These are phyloP conservation scores for Lathronympha strigana DNA, from an alignment of 2,888 invertebrate genomes.

Conservation along the genomic window DNA sequence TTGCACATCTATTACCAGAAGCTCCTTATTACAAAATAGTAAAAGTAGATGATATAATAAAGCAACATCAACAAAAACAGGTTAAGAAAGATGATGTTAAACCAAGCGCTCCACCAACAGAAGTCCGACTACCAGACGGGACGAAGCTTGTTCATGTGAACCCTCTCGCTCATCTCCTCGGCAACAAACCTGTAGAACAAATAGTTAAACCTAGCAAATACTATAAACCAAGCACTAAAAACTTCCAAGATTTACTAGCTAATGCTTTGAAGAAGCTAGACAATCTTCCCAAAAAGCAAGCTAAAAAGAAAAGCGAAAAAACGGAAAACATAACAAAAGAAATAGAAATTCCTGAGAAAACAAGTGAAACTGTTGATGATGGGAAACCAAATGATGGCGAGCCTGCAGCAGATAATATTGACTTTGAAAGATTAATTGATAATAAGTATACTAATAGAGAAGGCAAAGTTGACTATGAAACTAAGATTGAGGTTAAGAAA, in stretches of 20 bases:
- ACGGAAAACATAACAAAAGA: neutral
- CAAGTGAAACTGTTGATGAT: neutral
- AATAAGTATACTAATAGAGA: neutral
- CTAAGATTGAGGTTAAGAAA: too few relatives aligned
- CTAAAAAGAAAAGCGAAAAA: conserved; percentile 27
- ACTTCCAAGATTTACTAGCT: conserved; percentile 60
- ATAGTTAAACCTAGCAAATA: conserved; percentile 56
- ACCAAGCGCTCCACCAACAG: neutral
- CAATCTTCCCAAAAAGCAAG: conserved; percentile 38
- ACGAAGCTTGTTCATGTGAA: conserved; percentile 67
- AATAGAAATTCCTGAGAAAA: neutral
- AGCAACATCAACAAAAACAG: neutral
- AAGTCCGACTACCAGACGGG: conserved; percentile 60
- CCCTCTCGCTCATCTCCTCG: conserved; percentile 69
- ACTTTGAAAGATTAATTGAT: neutral
- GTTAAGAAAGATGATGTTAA: neutral
- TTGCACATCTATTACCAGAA: conserved; percentile 65
- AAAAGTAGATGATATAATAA: conserved; percentile 59
- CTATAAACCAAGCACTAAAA: conserved; percentile 56
- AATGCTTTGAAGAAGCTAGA: conserved; percentile 61
- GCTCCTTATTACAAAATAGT: conserved; percentile 75
- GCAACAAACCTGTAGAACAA: conserved; percentile 53
- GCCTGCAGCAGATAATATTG: neutral
- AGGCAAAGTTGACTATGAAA: too few relatives aligned
- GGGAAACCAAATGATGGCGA: neutral